These are phyloP conservation scores for Micropoecilia bifurca DNA, from an alignment of 2,797 vertebrate genomes.

Conservation along the genomic window DNA sequence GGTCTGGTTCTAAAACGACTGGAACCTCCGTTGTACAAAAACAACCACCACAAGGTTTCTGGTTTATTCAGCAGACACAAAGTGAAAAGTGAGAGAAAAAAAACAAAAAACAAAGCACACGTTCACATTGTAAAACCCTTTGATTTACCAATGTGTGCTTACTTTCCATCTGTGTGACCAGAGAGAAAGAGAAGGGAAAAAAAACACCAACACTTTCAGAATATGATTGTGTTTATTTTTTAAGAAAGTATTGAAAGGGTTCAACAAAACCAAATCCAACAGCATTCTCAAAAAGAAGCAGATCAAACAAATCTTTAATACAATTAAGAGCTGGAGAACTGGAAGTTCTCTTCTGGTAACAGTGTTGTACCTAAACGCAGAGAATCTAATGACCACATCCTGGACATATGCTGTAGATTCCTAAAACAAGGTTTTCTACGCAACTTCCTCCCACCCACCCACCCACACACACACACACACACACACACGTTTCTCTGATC, in stretches of 20 bases:
- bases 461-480: too few species aligned
- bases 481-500: constrained; percentile 23
- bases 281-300: constrained; percentile 37
- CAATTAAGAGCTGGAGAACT: constrained; percentile 54
- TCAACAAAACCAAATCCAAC: constrained; percentile 58
- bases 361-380: constrained; percentile 63
- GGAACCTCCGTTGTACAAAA: background rate
- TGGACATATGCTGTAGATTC: constrained; percentile 46
- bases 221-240: constrained; percentile 76
- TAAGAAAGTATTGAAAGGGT: constrained; percentile 74
- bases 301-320: constrained; percentile 37
- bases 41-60: background rate
- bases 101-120: background rate
- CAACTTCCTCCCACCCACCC: background rate
- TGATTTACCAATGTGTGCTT: too few species aligned
- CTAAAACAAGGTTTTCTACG: constrained; percentile 49
- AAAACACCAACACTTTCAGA: constrained; percentile 24
- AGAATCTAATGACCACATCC: constrained; percentile 50
- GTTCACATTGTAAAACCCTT: background rate
- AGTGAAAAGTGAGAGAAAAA: background rate
- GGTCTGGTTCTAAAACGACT: too few species aligned
- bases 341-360: constrained; percentile 45
- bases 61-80: background rate
- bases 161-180: background rate
- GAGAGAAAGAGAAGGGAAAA: background rate